These are phyloP conservation scores for Umimayanthus kanabou DNA, from an alignment of 92 coral and sea anemone species.

Conservation along the genomic window DNA sequence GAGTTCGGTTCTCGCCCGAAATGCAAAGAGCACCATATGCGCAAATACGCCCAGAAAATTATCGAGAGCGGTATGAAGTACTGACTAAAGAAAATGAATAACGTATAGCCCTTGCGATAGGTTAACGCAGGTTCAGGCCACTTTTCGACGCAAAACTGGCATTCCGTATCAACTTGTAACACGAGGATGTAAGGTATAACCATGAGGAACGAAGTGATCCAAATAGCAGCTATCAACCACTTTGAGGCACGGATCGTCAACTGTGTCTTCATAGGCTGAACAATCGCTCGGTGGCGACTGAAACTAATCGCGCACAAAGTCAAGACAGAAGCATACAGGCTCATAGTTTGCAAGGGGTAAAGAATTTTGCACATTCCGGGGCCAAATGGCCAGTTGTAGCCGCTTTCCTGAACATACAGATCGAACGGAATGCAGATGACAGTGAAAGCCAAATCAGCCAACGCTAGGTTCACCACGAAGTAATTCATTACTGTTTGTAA, in stretches of 20 bases:
- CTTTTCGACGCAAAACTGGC: slow-evolving; percentile 62
- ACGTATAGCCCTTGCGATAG: slow-evolving; percentile 60
- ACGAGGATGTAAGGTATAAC: slow-evolving; percentile 69
- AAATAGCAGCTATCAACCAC: slow-evolving; percentile 53
- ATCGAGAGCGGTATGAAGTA: slow-evolving; percentile 62
- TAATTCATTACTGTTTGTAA: slow-evolving; percentile 85
- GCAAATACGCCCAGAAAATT: slow-evolving; percentile 73
- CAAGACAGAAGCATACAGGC: slow-evolving; percentile 72
- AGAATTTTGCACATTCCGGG: slow-evolving; percentile 61
- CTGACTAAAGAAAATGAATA: slow-evolving; percentile 64
- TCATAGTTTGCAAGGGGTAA: slow-evolving; percentile 82
- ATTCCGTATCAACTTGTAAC: slow-evolving; percentile 55
- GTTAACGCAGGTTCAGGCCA: slow-evolving; percentile 71
- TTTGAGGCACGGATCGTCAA: slow-evolving; percentile 64
- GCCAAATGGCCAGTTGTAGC: slow-evolving; percentile 72
- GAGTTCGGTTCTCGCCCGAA: slow-evolving; percentile 43
- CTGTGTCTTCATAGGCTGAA: slow-evolving; percentile 73
- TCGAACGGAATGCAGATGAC: slow-evolving; percentile 83
- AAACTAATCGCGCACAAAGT: slow-evolving; percentile 75
- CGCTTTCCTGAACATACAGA: slow-evolving; percentile 70
- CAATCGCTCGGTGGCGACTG: slow-evolving; percentile 80
- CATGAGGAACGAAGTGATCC: slow-evolving; percentile 63
- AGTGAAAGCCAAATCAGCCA: slow-evolving; percentile 79
- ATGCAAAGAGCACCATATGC: slow-evolving; percentile 61
- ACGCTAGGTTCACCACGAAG: slow-evolving; percentile 77